A percentile compares a stretch with the other conserved stretches of the same genome.
These are phyloP conservation scores for Microctonus brassicae DNA, from an alignment of 2,888 invertebrate genomes.

Conservation along the genomic window DNA sequence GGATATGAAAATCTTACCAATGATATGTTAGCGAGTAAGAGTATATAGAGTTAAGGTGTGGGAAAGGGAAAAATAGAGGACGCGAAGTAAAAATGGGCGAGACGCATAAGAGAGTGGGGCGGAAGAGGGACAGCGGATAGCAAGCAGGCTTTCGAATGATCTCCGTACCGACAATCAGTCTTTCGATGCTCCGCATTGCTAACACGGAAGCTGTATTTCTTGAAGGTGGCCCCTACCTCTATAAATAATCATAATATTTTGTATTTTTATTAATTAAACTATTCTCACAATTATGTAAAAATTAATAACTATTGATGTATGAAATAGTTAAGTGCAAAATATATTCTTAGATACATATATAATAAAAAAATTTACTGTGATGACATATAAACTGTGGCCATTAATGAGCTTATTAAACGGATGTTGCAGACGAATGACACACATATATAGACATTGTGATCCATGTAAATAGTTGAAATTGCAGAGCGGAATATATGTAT, in stretches of 20 bases:
- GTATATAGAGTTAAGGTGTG: neutral
- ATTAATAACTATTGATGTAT: too few species aligned
- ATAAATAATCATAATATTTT: neutral
- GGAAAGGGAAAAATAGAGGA: slow-evolving; percentile 16
- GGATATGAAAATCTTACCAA: too few species aligned
- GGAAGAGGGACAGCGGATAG: neutral
- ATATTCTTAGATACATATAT: too few species aligned
- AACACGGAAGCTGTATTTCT: neutral
- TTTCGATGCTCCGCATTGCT: neutral
- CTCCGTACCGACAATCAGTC: slow-evolving; percentile 9
- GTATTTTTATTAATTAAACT: too few species aligned
- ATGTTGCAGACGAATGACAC: too few species aligned
- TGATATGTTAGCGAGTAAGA: neutral
- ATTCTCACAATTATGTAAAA: too few species aligned
- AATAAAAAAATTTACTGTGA: too few species aligned
- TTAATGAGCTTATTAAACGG: too few species aligned
- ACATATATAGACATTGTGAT: neutral
- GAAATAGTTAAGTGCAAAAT: too few species aligned
- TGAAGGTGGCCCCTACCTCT: neutral
- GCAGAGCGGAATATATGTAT: too few species aligned
- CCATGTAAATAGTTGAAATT: too few species aligned
- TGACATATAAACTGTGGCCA: too few species aligned
- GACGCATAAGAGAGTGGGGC: neutral
- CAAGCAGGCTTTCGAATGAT: slow-evolving; percentile 10
- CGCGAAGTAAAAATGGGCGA: neutral